phyloP scores from a whole-genome alignment of 1,140 invertebrate species.

The Drosophila equinoxialis region DNA sequence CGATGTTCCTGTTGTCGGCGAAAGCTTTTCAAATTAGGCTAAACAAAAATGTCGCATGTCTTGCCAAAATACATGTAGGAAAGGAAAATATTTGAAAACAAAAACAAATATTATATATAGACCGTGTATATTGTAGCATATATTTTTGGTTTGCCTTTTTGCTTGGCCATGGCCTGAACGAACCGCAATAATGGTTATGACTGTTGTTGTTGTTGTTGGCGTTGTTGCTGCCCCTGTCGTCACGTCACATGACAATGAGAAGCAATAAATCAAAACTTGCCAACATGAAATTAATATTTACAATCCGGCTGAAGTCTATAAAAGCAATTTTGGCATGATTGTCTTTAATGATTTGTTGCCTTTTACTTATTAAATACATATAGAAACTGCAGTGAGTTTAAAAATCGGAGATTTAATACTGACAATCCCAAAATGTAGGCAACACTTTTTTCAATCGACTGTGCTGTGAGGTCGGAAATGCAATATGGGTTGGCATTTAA shows the following conservation, averaged over 20 bases:
- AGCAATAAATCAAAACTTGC: slow-evolving; percentile 70
- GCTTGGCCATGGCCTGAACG: slow-evolving; percentile 40
- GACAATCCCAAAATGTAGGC: slow-evolving; percentile 20
- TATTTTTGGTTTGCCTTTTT: slow-evolving; percentile 8
- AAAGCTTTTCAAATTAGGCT: slow-evolving; percentile 65
- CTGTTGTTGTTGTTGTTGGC: slow-evolving; percentile 34
- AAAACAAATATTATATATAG: slow-evolving; percentile 24
- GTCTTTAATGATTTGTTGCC: slow-evolving; percentile 13
- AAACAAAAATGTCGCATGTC: slow-evolving; percentile 64
- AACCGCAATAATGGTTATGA: slow-evolving; percentile 29
- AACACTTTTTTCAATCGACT: slow-evolving; percentile 9
- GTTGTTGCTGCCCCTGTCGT: slow-evolving; percentile 36
- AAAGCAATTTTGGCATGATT: neutral
- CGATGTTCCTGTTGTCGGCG: slow-evolving; percentile 25
- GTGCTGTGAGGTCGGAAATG: neutral
- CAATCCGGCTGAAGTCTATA: slow-evolving; percentile 20
- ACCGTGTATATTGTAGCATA: neutral
- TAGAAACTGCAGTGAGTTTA: neutral
- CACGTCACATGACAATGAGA: slow-evolving; percentile 62
- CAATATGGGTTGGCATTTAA: neutral
- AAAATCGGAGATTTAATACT: neutral
- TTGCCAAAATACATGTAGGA: slow-evolving; percentile 47
- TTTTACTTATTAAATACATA: neutral
- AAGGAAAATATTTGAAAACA: slow-evolving; percentile 23
- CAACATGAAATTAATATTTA: slow-evolving; percentile 55